Conservation (phyloP, 2,113 vertebrate genomes). For the Recurvirostra avosetta region DNA sequence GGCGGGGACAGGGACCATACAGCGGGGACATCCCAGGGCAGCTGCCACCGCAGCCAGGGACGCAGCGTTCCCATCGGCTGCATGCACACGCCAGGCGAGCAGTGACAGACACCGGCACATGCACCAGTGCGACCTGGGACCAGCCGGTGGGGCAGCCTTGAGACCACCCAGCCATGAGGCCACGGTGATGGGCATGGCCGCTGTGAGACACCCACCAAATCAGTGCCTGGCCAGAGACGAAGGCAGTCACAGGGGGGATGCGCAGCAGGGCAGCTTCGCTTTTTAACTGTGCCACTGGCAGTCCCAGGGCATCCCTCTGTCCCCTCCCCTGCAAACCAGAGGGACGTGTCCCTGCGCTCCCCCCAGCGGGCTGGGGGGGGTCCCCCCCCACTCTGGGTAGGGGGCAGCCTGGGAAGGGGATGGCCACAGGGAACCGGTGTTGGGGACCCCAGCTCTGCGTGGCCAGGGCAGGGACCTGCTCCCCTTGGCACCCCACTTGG, state of each 20-base stretch:
- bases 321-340: background rate
- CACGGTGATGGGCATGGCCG: background rate
- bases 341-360: background rate
- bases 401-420: background rate
- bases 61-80: fast-evolving
- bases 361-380: too few species aligned
- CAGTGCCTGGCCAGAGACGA: fast-evolving
- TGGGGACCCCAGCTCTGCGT: fast-evolving
- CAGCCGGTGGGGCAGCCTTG: fast-evolving
- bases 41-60: background rate
- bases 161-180: background rate
- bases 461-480: background rate
- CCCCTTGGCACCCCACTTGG: background rate
- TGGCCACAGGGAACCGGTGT: fast-evolving
- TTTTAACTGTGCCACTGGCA: background rate
- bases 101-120: background rate
- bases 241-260: fast-evolving
- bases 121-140: fast-evolving
- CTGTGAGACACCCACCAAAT: background rate
- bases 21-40: fast-evolving
- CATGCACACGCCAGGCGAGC: fast-evolving
- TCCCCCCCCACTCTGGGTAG: background rate
- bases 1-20: fast-evolving
- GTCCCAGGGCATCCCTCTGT: background rate
- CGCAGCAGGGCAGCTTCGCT: fast-evolving